Evolutionary conservation across 2,113 vertebrate species (phyloP), one percentile per base, ranked within the genome.

Genomic region (Syrmaticus mikado): DNA sequence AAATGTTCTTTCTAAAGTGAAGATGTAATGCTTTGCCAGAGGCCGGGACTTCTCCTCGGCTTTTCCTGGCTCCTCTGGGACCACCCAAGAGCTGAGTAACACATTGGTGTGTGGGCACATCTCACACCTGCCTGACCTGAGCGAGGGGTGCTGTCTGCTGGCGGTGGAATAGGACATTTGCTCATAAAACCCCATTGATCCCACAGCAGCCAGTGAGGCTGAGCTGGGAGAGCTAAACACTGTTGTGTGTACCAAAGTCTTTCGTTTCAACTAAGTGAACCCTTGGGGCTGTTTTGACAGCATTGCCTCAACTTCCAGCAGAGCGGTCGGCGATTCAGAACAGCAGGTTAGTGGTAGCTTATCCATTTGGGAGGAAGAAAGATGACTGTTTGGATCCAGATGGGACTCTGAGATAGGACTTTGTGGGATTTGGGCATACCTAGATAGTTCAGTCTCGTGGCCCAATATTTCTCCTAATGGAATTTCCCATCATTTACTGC

Each of bases 401-500:
- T 67, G 58, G 84, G 28, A 65, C 67, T 83, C 57, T 18, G 61
- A 45, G 73, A 78, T 1, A 6, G 72, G 87, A 91, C 90, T 93
- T 97, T 46, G 30, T 87, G 85, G 93, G 84, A 61, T 78, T 88
- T 94, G 91, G 97, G 89, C 83, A 90, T 96, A 96, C 96, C 95
- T 67, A 74, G 87, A 32, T 94, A 95, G 93, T 96, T 95, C 85
- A 95, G 95, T 97, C 97, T 97, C 22, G 43, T 79, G 93, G 96
- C 95, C 97, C 73, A 46, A 91, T 95, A 93, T 97, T 96, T 96
- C 97, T 97, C 96, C 96, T 98, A 98, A 98, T 98, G 98, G 98
- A 98, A 98, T 98, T 98, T 98, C 98, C 98, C 98, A 98, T 98
- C 98, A 98, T 97, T 98, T 98, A 98, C 98, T 98, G 98, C 97